phyloP scores from a whole-genome alignment of 2,888 invertebrate species.

The Drosophila macrospina region DNA sequence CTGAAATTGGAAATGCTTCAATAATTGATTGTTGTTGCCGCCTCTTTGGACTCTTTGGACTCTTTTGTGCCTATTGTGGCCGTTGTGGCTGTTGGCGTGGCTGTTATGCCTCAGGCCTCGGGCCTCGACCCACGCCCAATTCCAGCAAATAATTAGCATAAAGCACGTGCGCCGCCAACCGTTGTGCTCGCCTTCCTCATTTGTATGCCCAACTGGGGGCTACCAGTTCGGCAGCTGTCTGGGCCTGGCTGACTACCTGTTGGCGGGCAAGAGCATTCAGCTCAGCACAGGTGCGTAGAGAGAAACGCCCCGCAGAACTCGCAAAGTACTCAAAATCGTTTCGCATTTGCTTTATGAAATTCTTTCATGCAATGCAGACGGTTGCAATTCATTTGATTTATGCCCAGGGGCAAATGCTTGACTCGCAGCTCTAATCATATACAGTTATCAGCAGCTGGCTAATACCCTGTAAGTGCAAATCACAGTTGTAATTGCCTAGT shows the following conservation, averaged over 20 bases:
- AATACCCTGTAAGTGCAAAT: constrained; percentile 38
- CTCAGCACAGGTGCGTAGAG: constrained; percentile 69
- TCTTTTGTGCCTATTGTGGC: not conserved
- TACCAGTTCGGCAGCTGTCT: constrained; percentile 45
- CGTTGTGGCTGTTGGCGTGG: no score
- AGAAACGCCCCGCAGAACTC: constrained; percentile 52
- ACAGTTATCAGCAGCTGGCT: not conserved
- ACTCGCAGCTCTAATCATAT: constrained; percentile 43
- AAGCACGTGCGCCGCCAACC: constrained; percentile 73
- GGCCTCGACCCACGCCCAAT: constrained; percentile 67
- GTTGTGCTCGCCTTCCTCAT: constrained; percentile 62
- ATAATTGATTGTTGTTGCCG: constrained; percentile 56
- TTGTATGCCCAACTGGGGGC: constrained; percentile 65
- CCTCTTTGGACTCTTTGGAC: not conserved
- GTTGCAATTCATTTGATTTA: constrained; percentile 70
- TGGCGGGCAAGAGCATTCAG: constrained; percentile 44
- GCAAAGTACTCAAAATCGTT: constrained; percentile 8
- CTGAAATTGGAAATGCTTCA: constrained; percentile 42
- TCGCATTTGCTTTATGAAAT: constrained; percentile 37
- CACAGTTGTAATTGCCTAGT: not conserved
- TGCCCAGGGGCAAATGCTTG: constrained; percentile 60
- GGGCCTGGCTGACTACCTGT: constrained; percentile 65
- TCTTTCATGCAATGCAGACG: constrained; percentile 58
- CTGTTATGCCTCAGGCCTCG: constrained; percentile 27
- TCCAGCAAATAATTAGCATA: constrained; percentile 75